A percentile compares a stretch with the other conserved stretches of the same genome.
Conservation (phyloP, 1,140 invertebrate genomes). For the Drosophila hydei region DNA sequence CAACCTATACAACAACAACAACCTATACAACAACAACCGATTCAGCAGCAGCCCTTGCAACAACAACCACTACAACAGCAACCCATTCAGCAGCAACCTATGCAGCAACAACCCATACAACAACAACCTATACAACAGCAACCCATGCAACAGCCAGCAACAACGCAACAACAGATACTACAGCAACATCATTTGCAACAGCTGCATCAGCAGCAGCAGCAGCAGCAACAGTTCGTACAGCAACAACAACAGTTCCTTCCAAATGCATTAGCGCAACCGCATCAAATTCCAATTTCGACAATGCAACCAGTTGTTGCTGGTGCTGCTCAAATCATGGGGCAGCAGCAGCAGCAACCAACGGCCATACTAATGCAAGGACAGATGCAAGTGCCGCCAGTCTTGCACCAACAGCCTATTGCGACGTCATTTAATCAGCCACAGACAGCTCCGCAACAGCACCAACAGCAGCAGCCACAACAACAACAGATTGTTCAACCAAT, state of each 20-base stretch:
- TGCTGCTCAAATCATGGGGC: slow-evolving; percentile 84
- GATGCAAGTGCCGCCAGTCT: slow-evolving; percentile 56
- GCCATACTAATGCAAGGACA: slow-evolving; percentile 64
- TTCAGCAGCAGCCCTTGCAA: slow-evolving; percentile 40
- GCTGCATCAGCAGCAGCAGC: slow-evolving; percentile 49
- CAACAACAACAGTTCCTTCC: slow-evolving; percentile 66
- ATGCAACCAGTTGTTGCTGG: slow-evolving; percentile 83
- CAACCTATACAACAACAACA: slow-evolving; percentile 54
- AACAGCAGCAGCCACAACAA: slow-evolving; percentile 46
- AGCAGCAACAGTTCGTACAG: slow-evolving; percentile 66
- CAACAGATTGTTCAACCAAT: slow-evolving; percentile 85
- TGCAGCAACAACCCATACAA: slow-evolving; percentile 45
- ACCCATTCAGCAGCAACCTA: slow-evolving; percentile 42
- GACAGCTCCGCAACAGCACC: slow-evolving; percentile 44
- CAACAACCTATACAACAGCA: slow-evolving; percentile 15
- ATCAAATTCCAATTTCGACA: slow-evolving; percentile 54
- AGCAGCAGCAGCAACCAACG: slow-evolving; percentile 84
- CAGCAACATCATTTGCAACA: slow-evolving; percentile 51
- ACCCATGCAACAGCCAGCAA: slow-evolving; percentile 49
- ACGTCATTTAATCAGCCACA: slow-evolving; percentile 33
- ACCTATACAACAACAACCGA: slow-evolving; percentile 40
- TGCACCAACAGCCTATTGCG: slow-evolving; percentile 38
- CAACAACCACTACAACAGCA: slow-evolving; percentile 24
- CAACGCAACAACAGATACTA: slow-evolving; percentile 46
- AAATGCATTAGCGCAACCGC: slow-evolving; percentile 42